Conservation (phyloP, 2,113 vertebrate species). For the Ahaetulla prasina region DNA sequence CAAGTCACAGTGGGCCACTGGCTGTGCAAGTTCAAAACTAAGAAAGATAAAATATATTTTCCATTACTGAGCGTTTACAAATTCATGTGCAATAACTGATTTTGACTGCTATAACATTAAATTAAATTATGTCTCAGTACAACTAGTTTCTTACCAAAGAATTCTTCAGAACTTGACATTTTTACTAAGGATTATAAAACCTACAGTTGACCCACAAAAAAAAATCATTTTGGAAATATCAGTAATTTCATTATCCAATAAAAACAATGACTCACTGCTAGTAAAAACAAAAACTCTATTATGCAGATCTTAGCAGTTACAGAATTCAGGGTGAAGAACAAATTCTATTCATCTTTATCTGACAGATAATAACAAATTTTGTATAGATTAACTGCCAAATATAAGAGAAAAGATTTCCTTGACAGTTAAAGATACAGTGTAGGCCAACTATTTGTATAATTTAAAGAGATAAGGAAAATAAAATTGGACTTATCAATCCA, state of each 20-base stretch:
- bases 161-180: constrained; percentile 45
- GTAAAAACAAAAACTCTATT: constrained; percentile 32
- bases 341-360: not conserved
- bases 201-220: constrained; percentile 39
- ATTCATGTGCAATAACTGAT: constrained; percentile 22
- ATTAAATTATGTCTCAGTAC: constrained; percentile 36
- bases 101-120: constrained; percentile 34
- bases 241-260: constrained; percentile 51
- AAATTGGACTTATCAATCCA: constrained; percentile 9
- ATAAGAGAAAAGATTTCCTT: constrained; percentile 4
- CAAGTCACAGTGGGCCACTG: constrained; percentile 16
- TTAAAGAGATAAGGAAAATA: not conserved
- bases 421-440: not conserved
- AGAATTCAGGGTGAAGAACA: constrained; percentile 4
- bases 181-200: constrained; percentile 38
- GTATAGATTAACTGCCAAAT: constrained; percentile 12
- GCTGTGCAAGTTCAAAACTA: constrained; percentile 30
- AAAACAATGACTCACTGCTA: constrained; percentile 36
- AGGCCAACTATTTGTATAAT: not conserved
- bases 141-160: constrained; percentile 35
- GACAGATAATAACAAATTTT: constrained; percentile 24
- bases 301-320: constrained; percentile 21
- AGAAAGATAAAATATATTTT: constrained; percentile 38
- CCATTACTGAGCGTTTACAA: constrained; percentile 33
- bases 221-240: constrained; percentile 36